Percentiles rank a stretch among this genome's conserved stretches.
Conservation (phyloP, 2,113 vertebrate genomes). For the Anarhynchus alexandrinus region DNA sequence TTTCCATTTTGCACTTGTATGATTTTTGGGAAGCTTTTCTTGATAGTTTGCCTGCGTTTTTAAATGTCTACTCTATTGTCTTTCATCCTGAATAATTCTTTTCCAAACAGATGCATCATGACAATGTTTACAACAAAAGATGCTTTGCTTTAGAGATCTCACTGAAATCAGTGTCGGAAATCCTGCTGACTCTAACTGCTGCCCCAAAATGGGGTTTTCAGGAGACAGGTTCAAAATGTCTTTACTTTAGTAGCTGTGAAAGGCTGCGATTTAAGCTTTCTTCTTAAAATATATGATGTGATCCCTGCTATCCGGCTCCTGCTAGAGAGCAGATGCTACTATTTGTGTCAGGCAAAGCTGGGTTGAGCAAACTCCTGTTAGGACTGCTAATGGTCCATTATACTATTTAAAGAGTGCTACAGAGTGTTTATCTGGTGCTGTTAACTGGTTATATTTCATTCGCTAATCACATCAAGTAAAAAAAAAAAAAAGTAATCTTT, state of each 20-base stretch:
- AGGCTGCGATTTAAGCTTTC: neutral
- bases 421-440: neutral
- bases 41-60: neutral
- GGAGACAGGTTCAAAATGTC: neutral
- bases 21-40: neutral
- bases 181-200: neutral
- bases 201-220: neutral
- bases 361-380: neutral
- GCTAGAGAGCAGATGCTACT: neutral
- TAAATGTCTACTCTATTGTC: neutral
- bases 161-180: neutral
- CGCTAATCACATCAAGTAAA: neutral
- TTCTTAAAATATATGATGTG: neutral
- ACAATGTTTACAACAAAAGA: neutral
- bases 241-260: neutral
- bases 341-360: neutral
- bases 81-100: neutral
- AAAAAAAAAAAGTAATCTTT: neutral
- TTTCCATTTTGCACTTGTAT: neutral
- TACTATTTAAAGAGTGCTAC: neutral
- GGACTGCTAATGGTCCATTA: neutral
- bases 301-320: neutral
- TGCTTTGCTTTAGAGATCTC: neutral
- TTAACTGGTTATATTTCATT: neutral
- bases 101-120: neutral